Conservation (phyloP, 1,140 invertebrate genomes). For the Steinernema khuongi region DNA sequence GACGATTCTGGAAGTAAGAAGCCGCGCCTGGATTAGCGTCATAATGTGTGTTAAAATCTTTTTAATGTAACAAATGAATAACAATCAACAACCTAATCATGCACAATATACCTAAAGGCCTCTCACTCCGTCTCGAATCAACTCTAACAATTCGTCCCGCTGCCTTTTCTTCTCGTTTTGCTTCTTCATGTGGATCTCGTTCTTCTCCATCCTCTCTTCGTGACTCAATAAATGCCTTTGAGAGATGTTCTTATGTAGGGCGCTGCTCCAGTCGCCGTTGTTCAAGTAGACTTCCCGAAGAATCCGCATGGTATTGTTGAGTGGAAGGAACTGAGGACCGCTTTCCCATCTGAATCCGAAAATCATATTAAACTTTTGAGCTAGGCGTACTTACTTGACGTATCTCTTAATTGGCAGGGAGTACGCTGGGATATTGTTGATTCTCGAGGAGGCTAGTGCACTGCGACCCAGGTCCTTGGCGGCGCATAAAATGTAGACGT, state of each 20-base stretch:
- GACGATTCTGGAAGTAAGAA: neutral
- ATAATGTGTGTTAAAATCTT: conserved; percentile 2
- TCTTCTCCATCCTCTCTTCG: neutral
- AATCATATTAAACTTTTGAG: neutral
- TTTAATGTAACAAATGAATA: conserved; percentile 8
- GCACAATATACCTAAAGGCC: neutral
- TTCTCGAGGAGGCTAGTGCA: neutral
- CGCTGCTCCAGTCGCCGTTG: conserved; percentile 22
- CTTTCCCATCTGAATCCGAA: conserved; percentile 14
- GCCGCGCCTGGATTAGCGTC: neutral
- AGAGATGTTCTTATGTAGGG: conserved; percentile 24
- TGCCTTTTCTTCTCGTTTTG: neutral
- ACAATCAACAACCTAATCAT: neutral
- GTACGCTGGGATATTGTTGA: conserved; percentile 12
- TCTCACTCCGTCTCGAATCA: neutral
- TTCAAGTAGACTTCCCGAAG: conserved; percentile 23
- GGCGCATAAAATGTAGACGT: conserved; percentile 10
- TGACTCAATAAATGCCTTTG: conserved; percentile 2
- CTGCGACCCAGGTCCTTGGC: conserved; percentile 3
- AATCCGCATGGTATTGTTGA: conserved; percentile 11
- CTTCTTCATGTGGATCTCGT: neutral
- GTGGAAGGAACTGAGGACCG: conserved; percentile 14
- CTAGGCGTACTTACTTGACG: neutral
- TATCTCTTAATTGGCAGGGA: conserved; percentile 22
- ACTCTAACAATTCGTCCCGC: neutral